Evolutionary conservation across 1,140 invertebrate species (phyloP), one percentile per base, ranked within the genome.

Genomic region (Conus ventricosus): DNA sequence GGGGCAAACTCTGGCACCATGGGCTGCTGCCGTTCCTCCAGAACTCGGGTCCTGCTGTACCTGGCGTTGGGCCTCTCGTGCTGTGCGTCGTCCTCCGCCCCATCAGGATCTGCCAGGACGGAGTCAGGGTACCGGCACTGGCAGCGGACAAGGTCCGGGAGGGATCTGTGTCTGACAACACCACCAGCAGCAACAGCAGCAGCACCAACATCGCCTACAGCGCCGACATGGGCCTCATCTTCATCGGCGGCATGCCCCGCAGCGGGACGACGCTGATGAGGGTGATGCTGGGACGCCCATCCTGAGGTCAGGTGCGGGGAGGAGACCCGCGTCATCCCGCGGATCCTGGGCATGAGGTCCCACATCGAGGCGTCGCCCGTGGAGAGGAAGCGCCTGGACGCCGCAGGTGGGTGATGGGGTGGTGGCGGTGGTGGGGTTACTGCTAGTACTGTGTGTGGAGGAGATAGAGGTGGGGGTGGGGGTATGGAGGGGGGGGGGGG

Each of bases 221-320:
- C 93, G 96, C 97, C 91, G 96, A 97, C 90, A 98, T 98, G 97
- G 98, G 98, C 90, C 96, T 99, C 88, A 99, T 99, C 93, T 99
- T 99, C 95, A 99, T 99, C 94, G 99, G 99, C 55, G 99, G 99
- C 84, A 98, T 99, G 93, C 99, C 99, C 54, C 96, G 99, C 90
- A 99, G 98, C 81, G 99, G 99, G 25, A 99, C 99, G 5, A 99
- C 99, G 67, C 96, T 99, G 86, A 98, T 99, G 97, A 96, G 99
- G 94, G 99, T 98, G 89, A 99, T 99, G 98, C 96, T 99, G 86
- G 86, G 99, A 99, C 96, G 99, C 99, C 75, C 99, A 99, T 96
- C 98, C 98, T 23, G 97, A 98, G 94, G 97, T 99, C 91, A 97
- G 98, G 95, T 99, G 99, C 96, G 99, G 99, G 10, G 99, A 99